Evolutionary conservation across 2,888 invertebrate species (phyloP), one percentile per base, ranked within the genome.

Genomic region (Archips xylosteana): DNA sequence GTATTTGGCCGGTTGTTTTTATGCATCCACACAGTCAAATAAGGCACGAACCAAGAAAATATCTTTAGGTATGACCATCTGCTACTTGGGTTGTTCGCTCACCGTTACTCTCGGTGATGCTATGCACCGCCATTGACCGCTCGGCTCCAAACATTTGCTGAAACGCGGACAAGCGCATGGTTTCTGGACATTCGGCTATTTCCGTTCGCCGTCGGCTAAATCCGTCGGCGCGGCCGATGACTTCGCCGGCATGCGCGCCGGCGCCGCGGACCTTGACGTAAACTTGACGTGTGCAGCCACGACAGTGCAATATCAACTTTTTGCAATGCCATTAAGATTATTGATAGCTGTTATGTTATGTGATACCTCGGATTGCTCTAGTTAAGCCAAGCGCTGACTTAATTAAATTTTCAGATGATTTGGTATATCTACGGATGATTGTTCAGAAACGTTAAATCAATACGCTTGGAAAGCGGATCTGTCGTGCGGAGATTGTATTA

Each of bases 141-240:
- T 57, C 32, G 32, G 32, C 57, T 71, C 75, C 81, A 82, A 82
- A 85, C 85, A 83, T 86, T 87, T 42, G 89, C 90, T 88, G 89
- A 91, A 92, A 87, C 85, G 85, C 86, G 86, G 84, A 82, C 88
- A 87, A 83, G 82, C 85, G 84, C 84, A 83, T 84, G 85, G 82
- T 89, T 88, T 88, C 89, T 91, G 87, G 85, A 85, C 88, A 85
- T 89, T 92, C 90, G 92, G 87, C 85, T 94, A 93, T 93, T 93
- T 91, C 89, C 91, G 92, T 88, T 85, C 78, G 77, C 80, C 79
- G 87, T 89, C 90, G 90, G 89, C 89, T 93, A 92, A 89, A 89
- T 91, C 88, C 89, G 92, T 89, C 89, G 83, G 76, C 82, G 81
- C 91, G 94, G 94, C 88, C 93, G 92, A 93, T 94, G 94, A 94